Base-by-base conservation (phyloP, 2,888 invertebrate species). In the Notodonta ziczac region DNA sequence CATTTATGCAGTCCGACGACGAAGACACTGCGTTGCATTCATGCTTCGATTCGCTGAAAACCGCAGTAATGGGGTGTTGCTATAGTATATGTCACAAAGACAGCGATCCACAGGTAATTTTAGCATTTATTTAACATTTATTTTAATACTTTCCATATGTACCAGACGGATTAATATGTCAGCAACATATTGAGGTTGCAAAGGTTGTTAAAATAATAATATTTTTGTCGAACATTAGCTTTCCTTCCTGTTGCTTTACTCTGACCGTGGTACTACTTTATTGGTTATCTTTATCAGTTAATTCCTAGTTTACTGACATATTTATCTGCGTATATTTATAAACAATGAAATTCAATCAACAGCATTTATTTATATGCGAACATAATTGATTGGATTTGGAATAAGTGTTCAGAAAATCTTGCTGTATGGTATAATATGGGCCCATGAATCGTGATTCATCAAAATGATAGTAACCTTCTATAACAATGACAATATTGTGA, bases 31-130 rank as follows among this genome's bases (percentile, higher is more conserved):
- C 87, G 78, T 79, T 92, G 88, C 91, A 91, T 89, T 92, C 92
- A 90, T 93, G 93, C 88, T 93, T 92, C 88, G 87, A 88, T 76
- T 90, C 91, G 63, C 76, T 93, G 68, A 93, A 88, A 82, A 91
- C 69, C 76, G 89, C 91, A 81, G 90, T 91, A 82, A 96, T 95
- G 96, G 96, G 96, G 77, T 96, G 96, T 87, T 96, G 96, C 86
- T 96, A 96, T 86, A 96, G 96, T 88, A 95, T 96, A 79, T 96
- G 96, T 84, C 95, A 96, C 80, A 96, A 96, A 87, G 96, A 96
- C 82, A 94, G 90, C 68, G 94, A 95, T 73, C 94, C 95, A 63
- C 96, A 96, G 95, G 96, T 96, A 94, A 79, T 73, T 65, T 76
- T 68, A 54, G 61, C 48, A 42, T n/a, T 59, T 46, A 57, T 62